Evolutionary conservation across 2,113 vertebrate species (phyloP), one percentile per base, ranked within the genome.

Genomic region (Psilopsiagon aymara): DNA sequence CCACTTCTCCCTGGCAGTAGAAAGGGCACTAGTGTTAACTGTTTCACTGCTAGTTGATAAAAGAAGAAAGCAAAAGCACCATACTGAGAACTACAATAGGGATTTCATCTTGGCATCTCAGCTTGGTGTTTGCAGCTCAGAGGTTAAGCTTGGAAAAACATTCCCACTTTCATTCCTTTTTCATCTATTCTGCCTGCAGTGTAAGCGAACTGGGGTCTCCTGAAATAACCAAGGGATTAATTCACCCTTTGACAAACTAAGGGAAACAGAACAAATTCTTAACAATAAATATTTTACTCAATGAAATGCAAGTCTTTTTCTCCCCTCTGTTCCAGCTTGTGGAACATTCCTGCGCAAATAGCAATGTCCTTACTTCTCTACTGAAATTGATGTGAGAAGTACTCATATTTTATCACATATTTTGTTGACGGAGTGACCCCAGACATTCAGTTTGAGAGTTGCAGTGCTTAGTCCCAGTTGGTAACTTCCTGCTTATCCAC

Each of bases 81-180:
- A 3, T 19, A 20, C 13, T 4, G 5, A 88, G 57, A 76, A 11
- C 18, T 64, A 19, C 18, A 51, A 18, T 25, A 9, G 17, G 11
- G 52, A 68, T 71, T 90, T 81, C 17, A 28, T 44, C 8, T 37
- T 64, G 23, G 24, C 55, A 55, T 4, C 11, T 87, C 66, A 87
- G n/a, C 0, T 0, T 55, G 17, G 17, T 3, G 1, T 46, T 93
- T 59, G 27, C 4, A 2, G 21, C 33, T 66, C 41, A 27, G 3
- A 3, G 13, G 12, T 49, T 13, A 92, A 57, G 8, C 46, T 70
- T 59, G 51, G 41, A 35, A 51, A 75, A 92, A 46, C 23, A 17
- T 17, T 52, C 6, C 13, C 13, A 29, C 69, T 90, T 80, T 67
- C 20, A 44, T 81, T 77, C 14, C 7, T 67, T 80, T 80, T n/a